phyloP scores from a whole-genome alignment of 2,888 invertebrate species.

The Dasypogon diadema region DNA sequence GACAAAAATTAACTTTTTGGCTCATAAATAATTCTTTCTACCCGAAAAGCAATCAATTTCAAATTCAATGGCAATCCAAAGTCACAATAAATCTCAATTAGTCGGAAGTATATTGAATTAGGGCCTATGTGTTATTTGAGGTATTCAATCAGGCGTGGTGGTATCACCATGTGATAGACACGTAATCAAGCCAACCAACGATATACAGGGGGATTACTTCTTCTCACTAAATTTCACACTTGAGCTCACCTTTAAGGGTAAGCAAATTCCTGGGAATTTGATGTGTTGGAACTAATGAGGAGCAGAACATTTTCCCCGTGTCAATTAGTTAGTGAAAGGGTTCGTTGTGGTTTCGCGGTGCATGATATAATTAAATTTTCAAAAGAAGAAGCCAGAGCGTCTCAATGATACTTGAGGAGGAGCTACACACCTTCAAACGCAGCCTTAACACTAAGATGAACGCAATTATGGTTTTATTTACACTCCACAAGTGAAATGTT shows the following conservation, averaged over 20 bases:
- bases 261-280: constrained; percentile 10
- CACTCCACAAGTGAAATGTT: constrained; percentile 16
- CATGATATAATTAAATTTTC: constrained; percentile 41
- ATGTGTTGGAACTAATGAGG: constrained; percentile 21
- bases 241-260: constrained; percentile 12
- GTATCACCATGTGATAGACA: constrained; percentile 4
- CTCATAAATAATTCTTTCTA: not conserved
- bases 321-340: constrained; percentile 16
- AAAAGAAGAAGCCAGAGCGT: not conserved
- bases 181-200: not conserved
- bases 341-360: not conserved
- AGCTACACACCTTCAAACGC: not conserved
- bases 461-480: constrained; percentile 28
- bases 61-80: not conserved
- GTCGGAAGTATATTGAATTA: constrained; percentile 28
- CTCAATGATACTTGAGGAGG: not conserved
- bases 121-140: constrained; percentile 3
- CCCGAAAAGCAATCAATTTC: not conserved
- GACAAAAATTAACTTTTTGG: no score
- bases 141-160: constrained; percentile 2
- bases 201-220: not conserved
- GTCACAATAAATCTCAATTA: constrained; percentile 32
- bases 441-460: constrained; percentile 4
- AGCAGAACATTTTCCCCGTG: constrained; percentile 12
- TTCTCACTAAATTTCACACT: constrained; percentile 27